Conservation (phyloP, 2,113 vertebrate genomes). For the Anguilla japonica region DNA sequence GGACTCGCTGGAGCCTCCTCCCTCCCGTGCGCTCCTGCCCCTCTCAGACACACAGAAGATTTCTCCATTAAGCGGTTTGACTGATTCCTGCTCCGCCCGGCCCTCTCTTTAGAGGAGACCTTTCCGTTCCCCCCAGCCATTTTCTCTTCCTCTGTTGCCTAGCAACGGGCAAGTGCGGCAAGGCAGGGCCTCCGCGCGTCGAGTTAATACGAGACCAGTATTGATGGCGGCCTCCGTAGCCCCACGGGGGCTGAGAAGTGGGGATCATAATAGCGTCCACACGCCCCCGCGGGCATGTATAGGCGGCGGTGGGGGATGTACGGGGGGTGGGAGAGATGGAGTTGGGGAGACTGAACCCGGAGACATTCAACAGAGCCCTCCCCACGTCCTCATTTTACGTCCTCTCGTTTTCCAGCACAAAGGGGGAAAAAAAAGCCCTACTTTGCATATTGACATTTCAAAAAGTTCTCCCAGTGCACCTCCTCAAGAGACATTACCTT, state of each 20-base stretch:
- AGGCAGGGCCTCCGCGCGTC: constrained; percentile 8
- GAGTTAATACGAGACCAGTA: constrained; percentile 30
- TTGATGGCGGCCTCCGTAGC: constrained; percentile 19
- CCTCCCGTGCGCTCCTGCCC: constrained; percentile 17
- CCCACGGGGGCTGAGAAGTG: not conserved
- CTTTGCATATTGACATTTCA: constrained; percentile 35
- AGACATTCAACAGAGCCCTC: not conserved
- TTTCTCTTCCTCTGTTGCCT: constrained; percentile 44
- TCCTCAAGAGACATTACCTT: not conserved
- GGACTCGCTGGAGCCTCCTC: constrained; percentile 8
- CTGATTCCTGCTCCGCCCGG: constrained; percentile 39
- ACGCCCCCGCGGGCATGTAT: too few relatives aligned
- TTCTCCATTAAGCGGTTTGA: constrained; percentile 44
- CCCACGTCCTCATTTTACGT: constrained; percentile 28
- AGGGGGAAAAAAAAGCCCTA: constrained; percentile 7
- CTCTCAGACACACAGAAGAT: constrained; percentile 29
- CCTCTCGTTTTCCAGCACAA: not conserved
- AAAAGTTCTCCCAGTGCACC: constrained; percentile 21
- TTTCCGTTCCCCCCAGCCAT: constrained; percentile 29
- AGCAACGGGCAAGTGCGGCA: constrained; percentile 45
- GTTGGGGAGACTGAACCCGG: not conserved
- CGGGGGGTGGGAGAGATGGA: not conserved
- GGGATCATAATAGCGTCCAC: constrained; percentile 20
- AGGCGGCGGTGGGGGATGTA: not conserved
- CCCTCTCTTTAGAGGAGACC: constrained; percentile 48